Percentiles rank a stretch among this genome's conserved stretches.
Conservation (phyloP, 2,888 invertebrate genomes). For the Marasmarcha lunaedactyla region DNA sequence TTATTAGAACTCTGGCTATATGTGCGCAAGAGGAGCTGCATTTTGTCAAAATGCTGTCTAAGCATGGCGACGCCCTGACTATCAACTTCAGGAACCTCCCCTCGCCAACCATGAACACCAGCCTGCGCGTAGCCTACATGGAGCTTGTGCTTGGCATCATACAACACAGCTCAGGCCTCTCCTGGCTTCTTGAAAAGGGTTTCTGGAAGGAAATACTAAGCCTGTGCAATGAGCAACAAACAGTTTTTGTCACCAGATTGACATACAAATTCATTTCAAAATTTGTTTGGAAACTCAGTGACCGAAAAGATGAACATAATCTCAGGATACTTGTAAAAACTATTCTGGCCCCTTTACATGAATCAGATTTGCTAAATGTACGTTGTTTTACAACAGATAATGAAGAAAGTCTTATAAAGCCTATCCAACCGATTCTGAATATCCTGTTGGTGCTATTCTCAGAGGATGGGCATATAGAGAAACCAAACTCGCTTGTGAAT, state of each 20-base stretch:
- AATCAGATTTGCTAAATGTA: slow-evolving; percentile 60
- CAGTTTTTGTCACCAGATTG: slow-evolving; percentile 78
- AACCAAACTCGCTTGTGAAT: slow-evolving; percentile 32
- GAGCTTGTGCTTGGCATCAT: slow-evolving; percentile 72
- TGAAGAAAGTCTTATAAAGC: slow-evolving; percentile 59
- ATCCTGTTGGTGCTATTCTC: slow-evolving; percentile 68
- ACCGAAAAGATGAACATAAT: slow-evolving; percentile 51
- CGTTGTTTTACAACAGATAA: slow-evolving; percentile 57
- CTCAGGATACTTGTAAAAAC: slow-evolving; percentile 66
- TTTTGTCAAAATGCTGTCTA: slow-evolving; percentile 66
- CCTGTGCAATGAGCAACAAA: slow-evolving; percentile 74
- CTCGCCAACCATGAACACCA: slow-evolving; percentile 56
- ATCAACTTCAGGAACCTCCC: slow-evolving; percentile 33
- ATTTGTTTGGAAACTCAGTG: slow-evolving; percentile 68
- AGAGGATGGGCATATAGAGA: slow-evolving; percentile 49
- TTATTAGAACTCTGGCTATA: slow-evolving; percentile 73
- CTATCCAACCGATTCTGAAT: slow-evolving; percentile 68
- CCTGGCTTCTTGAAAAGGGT: slow-evolving; percentile 73
- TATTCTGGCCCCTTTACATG: slow-evolving; percentile 71
- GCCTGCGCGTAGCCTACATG: slow-evolving; percentile 76
- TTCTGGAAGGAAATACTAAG: slow-evolving; percentile 75
- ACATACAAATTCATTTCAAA: slow-evolving; percentile 73
- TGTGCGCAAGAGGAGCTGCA: slow-evolving; percentile 69
- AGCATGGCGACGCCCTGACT: slow-evolving; percentile 31
- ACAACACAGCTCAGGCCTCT: slow-evolving; percentile 73